phyloP scores from a whole-genome alignment of 1,140 invertebrate species.

The Penaeus indicus region DNA sequence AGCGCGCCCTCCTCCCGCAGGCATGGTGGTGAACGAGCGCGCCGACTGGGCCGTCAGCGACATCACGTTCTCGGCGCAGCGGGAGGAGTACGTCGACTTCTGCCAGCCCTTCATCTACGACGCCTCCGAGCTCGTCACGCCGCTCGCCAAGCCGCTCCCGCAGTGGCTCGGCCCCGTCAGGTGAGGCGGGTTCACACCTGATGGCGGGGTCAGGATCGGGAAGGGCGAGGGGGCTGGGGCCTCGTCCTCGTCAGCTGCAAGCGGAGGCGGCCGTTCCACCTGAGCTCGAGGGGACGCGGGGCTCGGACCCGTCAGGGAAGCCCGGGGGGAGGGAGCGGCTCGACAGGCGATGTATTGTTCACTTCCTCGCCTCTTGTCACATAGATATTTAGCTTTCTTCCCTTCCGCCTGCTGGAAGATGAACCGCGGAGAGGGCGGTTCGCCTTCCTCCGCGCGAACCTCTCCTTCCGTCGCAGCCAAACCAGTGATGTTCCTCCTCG shows the following conservation, averaged over 20 bases:
- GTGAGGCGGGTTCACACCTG: neutral
- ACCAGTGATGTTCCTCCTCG: no score
- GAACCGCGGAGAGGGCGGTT: neutral
- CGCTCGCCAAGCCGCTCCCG: constrained; percentile 52
- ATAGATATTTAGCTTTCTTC: no score
- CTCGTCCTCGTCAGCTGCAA: no score
- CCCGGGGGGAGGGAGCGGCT: neutral
- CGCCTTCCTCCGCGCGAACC: neutral
- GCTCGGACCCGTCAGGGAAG: no score
- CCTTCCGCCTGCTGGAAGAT: neutral
- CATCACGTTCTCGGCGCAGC: constrained; percentile 58
- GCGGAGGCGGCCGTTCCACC: neutral
- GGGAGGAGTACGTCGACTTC: constrained; percentile 57
- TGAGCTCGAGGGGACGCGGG: no score
- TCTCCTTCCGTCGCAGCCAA: neutral
- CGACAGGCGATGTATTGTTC: no score
- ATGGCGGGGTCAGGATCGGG: neutral
- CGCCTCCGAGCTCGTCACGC: constrained; percentile 63
- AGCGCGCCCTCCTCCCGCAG: neutral
- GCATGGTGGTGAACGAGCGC: constrained; percentile 53
- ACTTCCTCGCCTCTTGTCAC: no score
- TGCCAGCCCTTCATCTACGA: constrained; percentile 55
- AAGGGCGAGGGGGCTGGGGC: no score
- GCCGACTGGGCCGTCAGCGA: constrained; percentile 65
- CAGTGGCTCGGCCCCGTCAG: constrained; percentile 55